phyloP scores from a whole-genome alignment of 2,113 vertebrate species.

The Vidua macroura region DNA sequence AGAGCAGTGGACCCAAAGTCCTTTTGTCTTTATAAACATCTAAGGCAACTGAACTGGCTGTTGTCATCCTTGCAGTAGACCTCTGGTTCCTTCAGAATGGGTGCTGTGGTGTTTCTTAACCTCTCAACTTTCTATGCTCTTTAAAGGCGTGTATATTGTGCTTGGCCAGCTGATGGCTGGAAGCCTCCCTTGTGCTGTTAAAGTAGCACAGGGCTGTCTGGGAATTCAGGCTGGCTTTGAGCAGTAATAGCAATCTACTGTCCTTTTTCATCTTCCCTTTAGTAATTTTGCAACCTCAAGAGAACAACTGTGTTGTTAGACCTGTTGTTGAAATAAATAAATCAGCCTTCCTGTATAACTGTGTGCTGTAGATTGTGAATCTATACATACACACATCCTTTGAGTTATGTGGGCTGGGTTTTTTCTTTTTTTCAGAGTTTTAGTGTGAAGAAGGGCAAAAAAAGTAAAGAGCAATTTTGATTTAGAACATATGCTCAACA shows the following conservation, averaged over 20 bases:
- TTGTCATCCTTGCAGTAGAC: background rate
- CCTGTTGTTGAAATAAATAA: background rate
- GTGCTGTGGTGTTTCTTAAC: background rate
- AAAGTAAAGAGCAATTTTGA: background rate
- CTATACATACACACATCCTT: no score
- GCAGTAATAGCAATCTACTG: background rate
- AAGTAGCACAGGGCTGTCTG: background rate
- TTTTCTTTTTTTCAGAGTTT: background rate
- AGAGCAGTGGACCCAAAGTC: background rate
- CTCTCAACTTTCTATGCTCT: background rate
- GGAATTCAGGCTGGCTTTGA: background rate
- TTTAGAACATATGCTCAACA: background rate
- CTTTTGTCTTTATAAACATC: background rate
- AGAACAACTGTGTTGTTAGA: background rate
- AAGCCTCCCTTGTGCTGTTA: background rate
- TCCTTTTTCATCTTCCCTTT: background rate
- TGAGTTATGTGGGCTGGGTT: background rate
- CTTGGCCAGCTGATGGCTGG: background rate
- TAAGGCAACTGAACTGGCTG: background rate
- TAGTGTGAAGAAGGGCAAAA: background rate
- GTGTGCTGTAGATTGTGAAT: background rate
- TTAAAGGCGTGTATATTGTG: background rate
- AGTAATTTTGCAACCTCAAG: background rate
- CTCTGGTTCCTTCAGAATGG: background rate
- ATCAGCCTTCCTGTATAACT: background rate